Evolutionary conservation across 2,113 vertebrate species (phyloP), one percentile per base, ranked within the genome.

Genomic region (Cephalopterus ornatus): DNA sequence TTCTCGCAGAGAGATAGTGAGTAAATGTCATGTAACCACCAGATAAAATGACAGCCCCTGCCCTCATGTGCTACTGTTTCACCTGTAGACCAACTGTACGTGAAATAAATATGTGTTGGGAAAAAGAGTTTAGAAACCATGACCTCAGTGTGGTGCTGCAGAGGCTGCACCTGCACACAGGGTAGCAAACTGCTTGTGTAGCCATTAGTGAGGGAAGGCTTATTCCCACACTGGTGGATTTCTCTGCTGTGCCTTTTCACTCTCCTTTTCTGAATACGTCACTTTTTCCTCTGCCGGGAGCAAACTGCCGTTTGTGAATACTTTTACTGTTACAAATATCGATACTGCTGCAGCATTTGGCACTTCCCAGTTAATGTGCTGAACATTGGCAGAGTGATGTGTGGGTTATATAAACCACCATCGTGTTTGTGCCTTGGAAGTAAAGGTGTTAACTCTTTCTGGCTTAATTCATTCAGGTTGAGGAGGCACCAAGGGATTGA

Each of bases 361-460:
- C 7, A 6, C 67, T 74, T 80, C 61, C 76, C 80, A 46, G 85
- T 79, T 85, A 33, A 79, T 33, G 55, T 58, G 61, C 35, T 91
- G 86, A n/a, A 20, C 37, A 3, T 52, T 20, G 82, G 52, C 47
- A 28, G 52, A 27, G 67, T 5, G 75, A n/a, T 39, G 70, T 28
- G 56, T 23, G 79, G 78, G 12, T 30, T 59, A 17, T 6, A 50
- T 5, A 72, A 89, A 68, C 30, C 73, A 50, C 35, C 22, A 1
- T 2, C 3, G 8, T 7, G 13, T 50, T n/a, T 76, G 46, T 42
- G 46, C 55, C 59, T 52, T 37, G 65, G 82, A 92, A 97, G 72
- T 21, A 76, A 88, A 88, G 67, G 89, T n/a, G 78, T 94, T 95
- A 90, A 85, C 73, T 94, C 76, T 46, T 93, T 78, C 88, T 88